Evolutionary conservation across 2,113 vertebrate species (phyloP), one percentile per base, ranked within the genome.

Genomic region (Megaceryle torquata): DNA sequence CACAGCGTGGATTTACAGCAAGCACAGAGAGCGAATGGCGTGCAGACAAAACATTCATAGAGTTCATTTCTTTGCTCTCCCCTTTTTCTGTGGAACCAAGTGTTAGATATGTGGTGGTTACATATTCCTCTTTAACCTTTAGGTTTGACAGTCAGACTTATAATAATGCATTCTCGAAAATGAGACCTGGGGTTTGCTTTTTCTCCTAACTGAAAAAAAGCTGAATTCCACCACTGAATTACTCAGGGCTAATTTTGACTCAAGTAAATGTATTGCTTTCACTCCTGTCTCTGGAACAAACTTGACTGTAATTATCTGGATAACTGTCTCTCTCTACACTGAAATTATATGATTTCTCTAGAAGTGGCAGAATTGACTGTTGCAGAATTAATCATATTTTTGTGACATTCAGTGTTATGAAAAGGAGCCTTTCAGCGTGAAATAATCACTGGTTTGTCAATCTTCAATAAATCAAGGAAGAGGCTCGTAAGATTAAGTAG

Each of bases 181-280:
- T 67, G 22, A 59, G 64, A 88, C 33, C n/a, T 85, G 65, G 93
- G 35, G 33, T 87, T 81, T 82, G 29, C n/a, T 82, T 88, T 69
- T 79, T 48, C 48, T 61, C 22, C 44, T 88, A 91, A 81, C 60
- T 61, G 18, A 95, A 91, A 85, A 94, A 94, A 95, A 81, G 57
- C 37, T 81, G 61, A 82, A 93, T 91, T 81, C 53, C 85, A 90
- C 71, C 28, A 70, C 67, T 51, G 68, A 96, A 95, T 93, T 77
- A 95, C 24, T 54, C 63, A 74, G 80, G 71, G 72, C 80, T 97
- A 83, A 96, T 97, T 97, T 96, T 89, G 88, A 97, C 95, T 91
- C 87, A 91, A 94, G 86, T 88, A 93, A 97, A 97, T 88, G 84
- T 78, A 97, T 86, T 96, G 86, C 85, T 96, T 97, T 94, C 79